A percentile compares a stretch with the other conserved stretches of the same genome.
Conservation (phyloP, 2,797 vertebrate genomes). For the Acipenser transmontanus region DNA sequence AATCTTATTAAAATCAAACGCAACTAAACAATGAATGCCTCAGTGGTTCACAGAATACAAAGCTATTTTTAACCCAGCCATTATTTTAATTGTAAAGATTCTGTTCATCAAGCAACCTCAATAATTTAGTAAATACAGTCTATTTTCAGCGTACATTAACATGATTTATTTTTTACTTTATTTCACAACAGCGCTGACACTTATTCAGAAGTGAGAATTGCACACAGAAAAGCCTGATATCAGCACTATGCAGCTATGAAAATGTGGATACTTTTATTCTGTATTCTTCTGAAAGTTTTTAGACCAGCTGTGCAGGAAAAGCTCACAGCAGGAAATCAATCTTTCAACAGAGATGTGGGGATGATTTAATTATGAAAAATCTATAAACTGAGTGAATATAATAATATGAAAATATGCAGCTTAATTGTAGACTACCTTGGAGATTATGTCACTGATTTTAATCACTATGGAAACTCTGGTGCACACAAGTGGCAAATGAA, state of each 20-base stretch:
- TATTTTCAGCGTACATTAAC: constrained; percentile 15
- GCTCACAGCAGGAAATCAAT: constrained; percentile 2
- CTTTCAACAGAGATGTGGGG: background rate
- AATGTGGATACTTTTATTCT: background rate
- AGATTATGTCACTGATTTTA: too few species aligned
- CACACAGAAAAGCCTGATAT: constrained; percentile 1
- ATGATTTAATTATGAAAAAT: background rate
- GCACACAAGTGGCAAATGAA: too few species aligned
- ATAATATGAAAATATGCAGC: background rate
- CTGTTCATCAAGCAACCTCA: too few species aligned
- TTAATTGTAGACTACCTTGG: too few species aligned
- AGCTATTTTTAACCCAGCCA: constrained; percentile 49
- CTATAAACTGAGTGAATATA: background rate
- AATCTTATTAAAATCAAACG: constrained; percentile 38
- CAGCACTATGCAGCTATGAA: background rate
- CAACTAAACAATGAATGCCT: constrained; percentile 1
- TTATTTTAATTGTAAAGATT: constrained; percentile 52
- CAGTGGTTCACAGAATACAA: constrained; percentile 21
- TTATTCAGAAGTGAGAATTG: constrained; percentile 23
- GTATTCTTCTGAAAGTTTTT: background rate
- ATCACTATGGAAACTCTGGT: too few species aligned
- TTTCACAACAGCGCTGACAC: constrained; percentile 14
- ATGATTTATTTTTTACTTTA: background rate
- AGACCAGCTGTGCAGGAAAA: background rate
- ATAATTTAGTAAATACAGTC: constrained; percentile 13